These are phyloP conservation scores for Psittacula cyanocephala DNA, from an alignment of 2,113 vertebrate species.

Conservation along the genomic window DNA sequence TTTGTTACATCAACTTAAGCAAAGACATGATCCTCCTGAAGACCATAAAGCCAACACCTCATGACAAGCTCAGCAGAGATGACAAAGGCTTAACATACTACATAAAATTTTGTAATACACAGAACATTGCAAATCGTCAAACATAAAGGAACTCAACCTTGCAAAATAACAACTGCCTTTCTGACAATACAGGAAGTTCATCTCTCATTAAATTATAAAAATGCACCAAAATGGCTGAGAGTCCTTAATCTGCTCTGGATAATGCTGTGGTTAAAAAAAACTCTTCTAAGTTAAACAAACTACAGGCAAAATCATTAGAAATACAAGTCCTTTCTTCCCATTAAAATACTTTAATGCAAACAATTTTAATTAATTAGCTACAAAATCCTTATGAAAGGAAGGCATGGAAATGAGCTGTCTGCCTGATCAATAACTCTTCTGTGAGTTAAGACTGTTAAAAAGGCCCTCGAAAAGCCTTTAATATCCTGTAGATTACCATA, in stretches of 20 bases:
- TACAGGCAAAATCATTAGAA: background rate
- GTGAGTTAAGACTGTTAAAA: background rate
- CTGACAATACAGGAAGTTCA: background rate
- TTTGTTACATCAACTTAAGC: conserved; percentile 7
- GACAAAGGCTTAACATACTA: background rate
- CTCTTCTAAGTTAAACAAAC: background rate
- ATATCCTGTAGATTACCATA: background rate
- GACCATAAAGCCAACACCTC: background rate
- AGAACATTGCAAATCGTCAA: background rate
- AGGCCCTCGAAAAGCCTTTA: background rate
- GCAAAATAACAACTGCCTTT: background rate
- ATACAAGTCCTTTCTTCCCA: background rate
- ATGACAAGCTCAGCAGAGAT: background rate
- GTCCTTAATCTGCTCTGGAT: background rate
- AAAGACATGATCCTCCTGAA: background rate
- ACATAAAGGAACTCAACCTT: background rate
- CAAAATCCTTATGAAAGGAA: background rate
- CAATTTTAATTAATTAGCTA: background rate
- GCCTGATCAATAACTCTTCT: background rate
- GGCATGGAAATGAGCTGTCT: background rate
- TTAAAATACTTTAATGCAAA: background rate
- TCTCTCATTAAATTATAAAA: background rate
- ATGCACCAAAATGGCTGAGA: background rate
- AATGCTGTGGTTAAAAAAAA: background rate
- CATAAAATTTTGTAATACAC: background rate